Conservation (phyloP, 2,797 vertebrate genomes). For the Eidolon dupreanum region DNA sequence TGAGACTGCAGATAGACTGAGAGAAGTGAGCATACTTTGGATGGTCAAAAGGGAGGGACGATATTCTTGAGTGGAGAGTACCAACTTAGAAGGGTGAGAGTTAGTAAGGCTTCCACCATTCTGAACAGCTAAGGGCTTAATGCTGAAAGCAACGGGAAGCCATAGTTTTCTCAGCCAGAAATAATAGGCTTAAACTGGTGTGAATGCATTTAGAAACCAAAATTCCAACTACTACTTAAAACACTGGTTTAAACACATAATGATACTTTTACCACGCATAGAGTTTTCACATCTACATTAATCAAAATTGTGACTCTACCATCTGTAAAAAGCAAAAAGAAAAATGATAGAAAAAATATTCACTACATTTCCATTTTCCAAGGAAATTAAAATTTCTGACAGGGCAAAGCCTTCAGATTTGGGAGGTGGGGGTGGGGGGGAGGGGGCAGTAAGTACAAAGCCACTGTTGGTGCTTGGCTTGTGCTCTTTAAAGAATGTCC, state of each 20-base stretch:
- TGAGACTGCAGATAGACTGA: not conserved
- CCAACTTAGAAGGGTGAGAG: not conserved
- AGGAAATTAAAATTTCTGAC: not conserved
- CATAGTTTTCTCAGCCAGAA: not conserved
- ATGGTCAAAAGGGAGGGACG: not conserved
- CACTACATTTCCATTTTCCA: slow-evolving; percentile 24
- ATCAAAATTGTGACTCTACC: slow-evolving; percentile 10
- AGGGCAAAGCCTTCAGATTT: not conserved
- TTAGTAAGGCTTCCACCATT: not conserved
- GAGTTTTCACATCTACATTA: not conserved
- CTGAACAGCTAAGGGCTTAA: not conserved
- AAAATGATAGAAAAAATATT: not conserved
- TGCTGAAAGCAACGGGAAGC: not conserved
- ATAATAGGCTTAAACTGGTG: not conserved
- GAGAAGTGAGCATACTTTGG: not conserved
- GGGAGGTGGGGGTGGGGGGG: no score
- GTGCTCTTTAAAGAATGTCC: not conserved
- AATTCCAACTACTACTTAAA: not conserved
- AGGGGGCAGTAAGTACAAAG: not conserved
- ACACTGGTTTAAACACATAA: slow-evolving; percentile 14
- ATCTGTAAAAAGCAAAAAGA: not conserved
- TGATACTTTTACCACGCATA: not conserved
- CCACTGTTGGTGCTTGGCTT: not conserved
- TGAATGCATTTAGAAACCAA: slow-evolving; percentile 3
- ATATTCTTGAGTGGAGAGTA: not conserved